Base-by-base conservation (phyloP, 2,797 vertebrate genomes). In the Gobio occitaniae region DNA sequence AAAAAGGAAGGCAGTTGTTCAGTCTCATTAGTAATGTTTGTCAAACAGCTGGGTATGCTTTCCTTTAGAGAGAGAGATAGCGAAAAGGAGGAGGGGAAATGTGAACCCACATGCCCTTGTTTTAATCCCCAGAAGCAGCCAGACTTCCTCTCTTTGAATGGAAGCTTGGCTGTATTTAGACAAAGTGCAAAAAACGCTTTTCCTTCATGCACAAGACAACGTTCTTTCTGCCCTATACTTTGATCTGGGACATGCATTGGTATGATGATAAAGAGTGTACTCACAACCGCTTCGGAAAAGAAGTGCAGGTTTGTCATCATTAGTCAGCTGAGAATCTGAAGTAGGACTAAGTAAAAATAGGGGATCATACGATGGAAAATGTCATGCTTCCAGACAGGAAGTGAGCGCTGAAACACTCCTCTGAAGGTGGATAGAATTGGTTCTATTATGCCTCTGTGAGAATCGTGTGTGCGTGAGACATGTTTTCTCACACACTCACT, bases 31-130 rank as follows among this genome's bases (percentile, higher is more conserved):
- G 89, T 86, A 87, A 83, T 92, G 91, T 93, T 93, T 92, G 91
- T 91, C 88, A 92, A 93, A 92, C 93, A 94, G 92, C 92, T 94
- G 93, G 93, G 90, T 92, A 92, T 90, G 90, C 90, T 93, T 94
- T 92, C 92, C 86, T 86, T 90, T 86, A 68, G 65, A 87, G 87
- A 68, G 32, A 71, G 69, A 69, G 52, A 56, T 29, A 70, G 74
- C 72, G 25, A 70, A 83, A 82, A 61, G 71, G 70, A 74, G 52
- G 76, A 68, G 72, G 48, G 69, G 84, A 41, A 71, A 50, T 19
- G 52, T 59, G 25, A 77, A 69, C 66, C 66, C 72, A 63, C 52
- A 78, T 75, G 82, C 71, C 80, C 63, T 65, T 72, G 65, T 69
- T 82, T 70, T 61, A 77, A 70, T 88, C 87, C 77, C 81, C 82